These are phyloP conservation scores for Petromus typicus DNA, from an alignment of 2,113 vertebrate genomes.

Conservation along the genomic window DNA sequence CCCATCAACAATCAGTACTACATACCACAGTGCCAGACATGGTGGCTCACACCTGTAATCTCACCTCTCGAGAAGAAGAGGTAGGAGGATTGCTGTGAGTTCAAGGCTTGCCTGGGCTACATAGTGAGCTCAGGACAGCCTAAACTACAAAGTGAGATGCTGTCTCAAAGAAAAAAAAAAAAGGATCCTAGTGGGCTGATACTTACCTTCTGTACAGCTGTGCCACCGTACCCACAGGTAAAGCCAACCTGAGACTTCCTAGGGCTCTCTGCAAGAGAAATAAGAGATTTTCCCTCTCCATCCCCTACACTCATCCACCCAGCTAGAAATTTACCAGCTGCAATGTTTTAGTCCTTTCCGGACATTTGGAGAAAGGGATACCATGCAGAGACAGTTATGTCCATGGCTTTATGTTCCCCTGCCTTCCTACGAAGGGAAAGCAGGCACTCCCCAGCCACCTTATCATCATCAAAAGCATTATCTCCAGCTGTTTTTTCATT, in stretches of 20 bases:
- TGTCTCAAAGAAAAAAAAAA: no score
- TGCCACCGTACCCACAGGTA: background rate
- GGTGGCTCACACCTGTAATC: no score
- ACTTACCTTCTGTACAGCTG: background rate
- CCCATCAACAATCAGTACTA: no score
- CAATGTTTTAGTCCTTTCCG: slow-evolving; percentile 58
- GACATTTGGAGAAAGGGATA: background rate
- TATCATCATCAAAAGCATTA: slow-evolving; percentile 29
- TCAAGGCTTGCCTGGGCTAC: no score
- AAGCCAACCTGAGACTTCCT: background rate
- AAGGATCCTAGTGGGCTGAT: background rate
- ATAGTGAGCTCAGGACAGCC: no score
- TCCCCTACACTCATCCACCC: background rate
- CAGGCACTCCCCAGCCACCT: slow-evolving; percentile 59
- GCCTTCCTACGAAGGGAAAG: background rate
- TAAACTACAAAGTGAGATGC: no score
- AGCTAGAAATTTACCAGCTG: background rate
- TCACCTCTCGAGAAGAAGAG: no score
- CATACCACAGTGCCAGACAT: no score
- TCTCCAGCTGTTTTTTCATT: slow-evolving; percentile 69
- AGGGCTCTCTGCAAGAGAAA: background rate
- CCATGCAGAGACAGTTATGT: background rate
- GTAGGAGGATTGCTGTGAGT: no score
- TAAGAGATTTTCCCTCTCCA: background rate
- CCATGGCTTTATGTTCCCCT: background rate